Evolutionary conservation across 2,113 vertebrate genomes (phyloP), one percentile per base, ranked within the genome.

Genomic region (Oceanites oceanicus): DNA sequence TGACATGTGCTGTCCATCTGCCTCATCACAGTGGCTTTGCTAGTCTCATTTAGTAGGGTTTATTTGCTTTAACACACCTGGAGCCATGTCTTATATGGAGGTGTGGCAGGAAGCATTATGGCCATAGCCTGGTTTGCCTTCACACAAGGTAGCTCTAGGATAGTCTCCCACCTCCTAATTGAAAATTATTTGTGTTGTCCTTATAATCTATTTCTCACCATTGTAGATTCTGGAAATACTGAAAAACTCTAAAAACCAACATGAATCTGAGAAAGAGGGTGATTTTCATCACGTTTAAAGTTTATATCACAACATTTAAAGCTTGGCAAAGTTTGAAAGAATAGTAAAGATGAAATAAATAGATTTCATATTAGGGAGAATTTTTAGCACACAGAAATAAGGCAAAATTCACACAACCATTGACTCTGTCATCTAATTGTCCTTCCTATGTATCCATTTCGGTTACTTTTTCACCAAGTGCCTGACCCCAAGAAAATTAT

Each of bases 21-120:
- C 94, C 98, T 99, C 92, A 97, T 99, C 97, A 98, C 98, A 58
- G 96, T 98, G 66, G 99, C 99, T 96, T 98, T 99, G 91, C 98
- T 98, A 38, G 99, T 99, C 93, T 99, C 99, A 71, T 99, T 99
- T 97, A 99, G 99, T 98, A 99, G 99, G 97, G 99, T 99, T 96
- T 99, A 99, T 98, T 98, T 99, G 97, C 97, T 99, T 95, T 99
- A 99, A 97, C 99, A 99, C 98, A 99, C 98, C 97, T 99, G 99
- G 99, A 99, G 99, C 98, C 99, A 99, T 97, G 99, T 99, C 83
- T 96, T 99, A 80, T 99, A 99, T 20, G 99, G 99, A 73, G 99
- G 98, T 67, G 87, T 99, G 90, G 98, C 98, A 8, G 99, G 99
- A 82, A 98, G 98, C 97, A 94, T 99, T 49, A 99, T 99, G 97